Conservation (phyloP, 1,140 invertebrate genomes). For the Dreissena rostriformis region DNA sequence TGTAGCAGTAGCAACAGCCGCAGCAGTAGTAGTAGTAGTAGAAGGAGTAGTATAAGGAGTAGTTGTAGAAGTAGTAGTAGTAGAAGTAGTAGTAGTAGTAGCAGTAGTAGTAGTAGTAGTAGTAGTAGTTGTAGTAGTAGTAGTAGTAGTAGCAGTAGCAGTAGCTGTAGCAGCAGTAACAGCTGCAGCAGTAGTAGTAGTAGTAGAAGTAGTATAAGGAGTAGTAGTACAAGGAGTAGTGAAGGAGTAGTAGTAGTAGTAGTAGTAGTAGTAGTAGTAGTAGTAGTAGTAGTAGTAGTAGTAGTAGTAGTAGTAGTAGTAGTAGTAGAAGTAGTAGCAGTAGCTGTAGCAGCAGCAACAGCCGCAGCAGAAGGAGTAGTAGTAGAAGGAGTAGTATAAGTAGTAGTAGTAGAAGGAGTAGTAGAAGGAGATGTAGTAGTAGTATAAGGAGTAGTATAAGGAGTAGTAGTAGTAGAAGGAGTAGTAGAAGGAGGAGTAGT, state of each 20-base stretch:
- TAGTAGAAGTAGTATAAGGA: background rate
- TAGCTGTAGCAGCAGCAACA: background rate
- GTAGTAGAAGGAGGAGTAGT: background rate
- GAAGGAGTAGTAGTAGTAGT: background rate
- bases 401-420: background rate
- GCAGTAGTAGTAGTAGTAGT: conserved; percentile 3
- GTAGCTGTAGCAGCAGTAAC: background rate
- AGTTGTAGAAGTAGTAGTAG: background rate
- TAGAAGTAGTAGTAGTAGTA: conserved; percentile 3
- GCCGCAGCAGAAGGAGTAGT: background rate
- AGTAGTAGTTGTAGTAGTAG: conserved; percentile 2
- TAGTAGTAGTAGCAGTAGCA: conserved; percentile 1
- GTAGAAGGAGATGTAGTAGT: background rate
- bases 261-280: conserved; percentile 6
- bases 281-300: conserved; percentile 6
- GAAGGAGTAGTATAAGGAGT: background rate
- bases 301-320: conserved; percentile 6
- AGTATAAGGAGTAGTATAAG: background rate
- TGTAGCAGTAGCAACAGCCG: background rate
- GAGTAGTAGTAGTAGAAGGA: background rate
- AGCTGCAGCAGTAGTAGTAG: background rate
- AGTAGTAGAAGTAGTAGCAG: conserved; percentile 2
- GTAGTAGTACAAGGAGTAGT: background rate
- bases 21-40: conserved; percentile 1
- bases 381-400: background rate